phyloP scores from a whole-genome alignment of 2,797 vertebrate species.

The Semotilus atromaculatus region DNA sequence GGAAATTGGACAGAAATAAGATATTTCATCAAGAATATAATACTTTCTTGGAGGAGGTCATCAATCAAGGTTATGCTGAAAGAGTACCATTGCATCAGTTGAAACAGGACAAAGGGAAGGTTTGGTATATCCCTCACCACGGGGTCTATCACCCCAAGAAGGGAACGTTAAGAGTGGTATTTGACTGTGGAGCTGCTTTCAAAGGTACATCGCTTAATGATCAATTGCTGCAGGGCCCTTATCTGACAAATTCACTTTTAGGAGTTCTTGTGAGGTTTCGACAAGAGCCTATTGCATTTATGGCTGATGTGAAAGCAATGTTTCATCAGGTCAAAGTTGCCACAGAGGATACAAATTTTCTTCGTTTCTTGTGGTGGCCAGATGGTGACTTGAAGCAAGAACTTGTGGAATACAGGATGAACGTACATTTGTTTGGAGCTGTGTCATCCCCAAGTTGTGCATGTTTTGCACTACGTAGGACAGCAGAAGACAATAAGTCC shows the following conservation, averaged over 20 bases:
- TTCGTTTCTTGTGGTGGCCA: conserved; percentile 27
- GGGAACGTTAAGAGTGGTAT: neutral
- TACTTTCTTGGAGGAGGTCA: neutral
- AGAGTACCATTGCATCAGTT: neutral
- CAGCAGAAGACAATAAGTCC: neutral
- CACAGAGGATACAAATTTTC: neutral
- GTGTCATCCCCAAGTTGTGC: neutral
- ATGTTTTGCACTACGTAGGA: conserved; percentile 24
- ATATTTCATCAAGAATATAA: neutral
- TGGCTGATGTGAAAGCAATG: neutral
- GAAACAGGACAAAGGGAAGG: neutral
- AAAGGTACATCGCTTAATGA: conserved; percentile 6
- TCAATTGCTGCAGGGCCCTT: neutral
- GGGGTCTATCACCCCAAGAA: neutral
- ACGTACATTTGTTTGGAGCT: neutral
- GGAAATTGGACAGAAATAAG: too few species aligned
- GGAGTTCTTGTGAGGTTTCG: neutral
- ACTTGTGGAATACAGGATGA: neutral
- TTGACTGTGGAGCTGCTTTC: neutral
- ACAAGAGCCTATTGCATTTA: conserved; percentile 11
- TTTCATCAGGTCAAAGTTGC: conserved; percentile 3
- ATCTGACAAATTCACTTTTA: neutral
- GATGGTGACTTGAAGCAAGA: conserved; percentile 19
- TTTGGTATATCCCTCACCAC: neutral
- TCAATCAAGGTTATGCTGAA: neutral